Base-by-base conservation (phyloP, 2,888 invertebrate genomes). In the Ophioninae sp. region DNA sequence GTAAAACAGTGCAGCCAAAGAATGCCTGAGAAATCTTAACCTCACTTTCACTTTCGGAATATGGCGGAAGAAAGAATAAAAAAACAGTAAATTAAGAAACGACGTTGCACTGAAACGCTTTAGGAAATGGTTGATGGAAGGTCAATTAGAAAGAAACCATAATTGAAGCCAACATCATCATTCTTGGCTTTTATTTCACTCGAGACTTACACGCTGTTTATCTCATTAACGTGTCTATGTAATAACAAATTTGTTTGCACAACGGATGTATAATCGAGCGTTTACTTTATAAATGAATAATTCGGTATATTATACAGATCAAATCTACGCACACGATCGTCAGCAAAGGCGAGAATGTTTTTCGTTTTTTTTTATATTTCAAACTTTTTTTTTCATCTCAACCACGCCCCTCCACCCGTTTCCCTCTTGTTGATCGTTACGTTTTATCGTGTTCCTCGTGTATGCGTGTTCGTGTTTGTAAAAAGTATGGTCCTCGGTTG, bases 401-500 rank as follows among this genome's bases (percentile, higher is more conserved):
- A 41, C 10, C 10, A 8, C 3, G 10, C 10, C 44, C 13, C 51
- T 17, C 17, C 17, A 2, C 51, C 3, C 51, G 51, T 5, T 17
- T 10, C 13, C 17, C 39, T 23, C 63, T 51, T 23, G 61, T 72
- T 56, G 30, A 56, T 67, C 39, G 41, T 79, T 68, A 58, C 59
- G 30, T 67, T 61, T 10, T 37, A 37, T 68, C 63, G 65, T 59
- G 73, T 72, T 10, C 64, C 64, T 20, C 37, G 65, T 58, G 65
- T 72, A 58, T 72, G 2, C 61, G 78, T 78, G 75, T 65, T 58
- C 17, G 37, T 72, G 61, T 75, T 76, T 72, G 78, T 84, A 84
- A 79, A 84, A 84, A 84, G 78, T 81, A 81, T 90, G 90, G 90
- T 90, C 90, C 90, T 90, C 88, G 89, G 88, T 89, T 89, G 85